Evolutionary conservation across 2,888 invertebrate species (phyloP), one percentile per base, ranked within the genome.

Genomic region (Limnephilus rhombicus): DNA sequence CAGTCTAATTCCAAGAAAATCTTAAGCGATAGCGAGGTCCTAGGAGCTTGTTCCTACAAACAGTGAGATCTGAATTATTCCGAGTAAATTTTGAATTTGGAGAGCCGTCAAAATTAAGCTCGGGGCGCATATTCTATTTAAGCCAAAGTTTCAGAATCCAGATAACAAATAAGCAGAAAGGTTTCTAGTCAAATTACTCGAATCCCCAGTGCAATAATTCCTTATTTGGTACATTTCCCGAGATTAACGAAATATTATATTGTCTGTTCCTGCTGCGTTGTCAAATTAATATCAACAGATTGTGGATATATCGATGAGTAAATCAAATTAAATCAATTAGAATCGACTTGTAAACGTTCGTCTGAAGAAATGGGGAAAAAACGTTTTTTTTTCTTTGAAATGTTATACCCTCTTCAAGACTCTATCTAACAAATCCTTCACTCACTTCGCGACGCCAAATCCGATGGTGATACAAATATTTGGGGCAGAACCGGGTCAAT

Each of bases 101-200:
- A 82, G 15, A 82, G 18, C 29, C 82, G 31, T 82, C 29, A 82
- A 82, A 31, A 82, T 82, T 82, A 34, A 82, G 82, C 82, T 34
- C 31, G 82, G 82, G 82, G 82, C 82, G 34, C 34, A 82, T 82
- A 82, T 82, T 18, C 82, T 82, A 82, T 82, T 82, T 82, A 82
- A 82, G 34, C 82, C 15, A 82, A 82, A 82, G 82, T 82, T 82
- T 82, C 31, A 15, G 82, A 82, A 82, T 34, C 82, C 31, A 82
- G 82, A 82, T 82, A 82, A 82, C 82, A 82, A 82, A 82, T 82
- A 68, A 68, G 9, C 31, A 82, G 18, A 82, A 82, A 34, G 31
- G 18, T 82, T 31, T 34, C 82, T 82, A 82, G 82, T 82, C 82
- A 34, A 82, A 82, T 82, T 82, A 31, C 82, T 82, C 82, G 15